Conservation (phyloP, 2,888 invertebrate genomes). For the Chloromyia formosa region DNA sequence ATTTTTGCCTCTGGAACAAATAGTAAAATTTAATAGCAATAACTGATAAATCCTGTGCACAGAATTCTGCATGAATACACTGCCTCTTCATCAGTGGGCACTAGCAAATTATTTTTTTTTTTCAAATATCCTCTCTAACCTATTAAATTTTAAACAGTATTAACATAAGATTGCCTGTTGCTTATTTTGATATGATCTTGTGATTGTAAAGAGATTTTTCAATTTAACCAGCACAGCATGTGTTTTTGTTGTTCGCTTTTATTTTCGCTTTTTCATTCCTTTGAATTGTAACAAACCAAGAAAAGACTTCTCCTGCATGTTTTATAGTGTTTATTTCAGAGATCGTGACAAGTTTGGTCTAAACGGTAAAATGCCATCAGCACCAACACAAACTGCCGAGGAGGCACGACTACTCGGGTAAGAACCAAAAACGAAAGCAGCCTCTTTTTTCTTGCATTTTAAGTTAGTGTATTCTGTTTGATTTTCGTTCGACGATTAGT, state of each 20-base stretch:
- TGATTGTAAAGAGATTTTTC: too few relatives aligned
- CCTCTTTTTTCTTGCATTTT: not conserved
- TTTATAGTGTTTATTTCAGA: conserved; percentile 65
- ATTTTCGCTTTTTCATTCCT: conserved; percentile 52
- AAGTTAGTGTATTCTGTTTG: not conserved
- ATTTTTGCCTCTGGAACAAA: too few relatives aligned
- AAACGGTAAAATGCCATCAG: conserved; percentile 63
- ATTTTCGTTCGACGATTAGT: too few relatives aligned
- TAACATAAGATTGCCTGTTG: not conserved
- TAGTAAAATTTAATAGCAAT: too few relatives aligned
- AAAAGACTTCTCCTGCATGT: conserved; percentile 63
- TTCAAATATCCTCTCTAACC: not conserved
- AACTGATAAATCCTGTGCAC: not conserved
- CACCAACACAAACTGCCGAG: conserved; percentile 71
- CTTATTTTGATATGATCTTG: too few relatives aligned
- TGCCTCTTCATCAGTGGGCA: not conserved
- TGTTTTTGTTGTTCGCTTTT: conserved; percentile 30
- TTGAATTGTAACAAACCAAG: conserved; percentile 46
- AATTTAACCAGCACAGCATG: too few relatives aligned
- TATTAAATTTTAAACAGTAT: not conserved
- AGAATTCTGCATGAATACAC: not conserved
- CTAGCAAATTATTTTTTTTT: too few relatives aligned
- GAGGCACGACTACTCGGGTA: conserved; percentile 90
- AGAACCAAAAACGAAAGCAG: conserved; percentile 62
- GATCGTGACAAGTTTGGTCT: conserved; percentile 65